Percentiles rank a stretch among this genome's conserved stretches.
phyloP scores from a whole-genome alignment of 2,888 invertebrate genomes.

The Aphrophora alni region DNA sequence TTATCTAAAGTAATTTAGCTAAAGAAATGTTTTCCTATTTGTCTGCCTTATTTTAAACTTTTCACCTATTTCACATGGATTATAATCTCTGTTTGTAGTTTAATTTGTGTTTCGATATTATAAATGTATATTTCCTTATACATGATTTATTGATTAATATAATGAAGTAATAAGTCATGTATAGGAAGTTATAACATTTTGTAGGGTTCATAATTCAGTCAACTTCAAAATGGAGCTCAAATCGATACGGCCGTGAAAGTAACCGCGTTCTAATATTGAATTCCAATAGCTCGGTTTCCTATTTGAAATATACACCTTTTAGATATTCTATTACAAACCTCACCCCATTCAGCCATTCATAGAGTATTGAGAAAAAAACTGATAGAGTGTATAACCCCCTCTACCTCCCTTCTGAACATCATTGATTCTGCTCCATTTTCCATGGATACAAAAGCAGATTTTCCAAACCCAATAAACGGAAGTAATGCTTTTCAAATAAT shows the following conservation, averaged over 20 bases:
- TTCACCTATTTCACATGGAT: no score
- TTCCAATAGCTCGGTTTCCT: not conserved
- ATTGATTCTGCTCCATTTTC: not conserved
- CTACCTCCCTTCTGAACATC: not conserved
- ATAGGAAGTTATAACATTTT: no score
- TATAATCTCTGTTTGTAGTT: no score
- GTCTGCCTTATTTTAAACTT: no score
- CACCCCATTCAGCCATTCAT: not conserved
- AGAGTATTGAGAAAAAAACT: not conserved
- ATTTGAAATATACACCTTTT: not conserved
- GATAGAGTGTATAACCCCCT: not conserved
- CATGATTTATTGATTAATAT: no score
- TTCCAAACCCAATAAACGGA: not conserved
- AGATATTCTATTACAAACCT: not conserved
- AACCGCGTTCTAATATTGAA: not conserved
- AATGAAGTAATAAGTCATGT: no score
- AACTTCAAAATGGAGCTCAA: no score
- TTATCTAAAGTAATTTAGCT: no score
- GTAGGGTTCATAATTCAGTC: no score
- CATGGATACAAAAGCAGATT: not conserved
- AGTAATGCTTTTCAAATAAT: not conserved
- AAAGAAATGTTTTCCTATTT: no score
- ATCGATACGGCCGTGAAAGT: not conserved
- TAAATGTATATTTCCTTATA: no score
- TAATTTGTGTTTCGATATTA: no score